Evolutionary conservation across 2,888 invertebrate genomes (phyloP), one percentile per base, ranked within the genome.

Genomic region (Erebia ligea): DNA sequence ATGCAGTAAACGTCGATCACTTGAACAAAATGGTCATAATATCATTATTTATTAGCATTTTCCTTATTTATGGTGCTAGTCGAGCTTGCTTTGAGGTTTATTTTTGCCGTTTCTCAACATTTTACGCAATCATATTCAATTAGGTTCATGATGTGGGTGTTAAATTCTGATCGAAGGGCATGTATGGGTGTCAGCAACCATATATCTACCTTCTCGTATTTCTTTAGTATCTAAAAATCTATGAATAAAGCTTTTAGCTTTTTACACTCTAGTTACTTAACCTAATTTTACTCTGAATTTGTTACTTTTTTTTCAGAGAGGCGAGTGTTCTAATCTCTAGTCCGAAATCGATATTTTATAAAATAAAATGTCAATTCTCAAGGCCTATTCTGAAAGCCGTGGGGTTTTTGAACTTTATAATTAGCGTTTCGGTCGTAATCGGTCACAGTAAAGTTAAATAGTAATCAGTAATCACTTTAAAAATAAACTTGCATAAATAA

Each of bases 1-100:
- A 64, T 64, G 11, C 64, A 50, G 10, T 48, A 63, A n/a, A 17
- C 34, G 64, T 52, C 64, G 25, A 25, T 64, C 52, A 34, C 8
- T 34, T 5, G 17, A 34, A 11, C 64, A 52, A 52, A 52, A 64
- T 52, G 11, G 64, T 10, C 50, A 15, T 63, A 50, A 11, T 45
- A 42, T 40, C 59, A 17, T 58, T 58, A 21, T 64, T 52, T 64
- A 52, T 52, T 17, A 50, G 34, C 64, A 64, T 64, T 64, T 64
- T 64, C 52, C 64, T 64, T 64, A 50, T 64, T 64, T 50, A 64
- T 64, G 64, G n/a, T 17, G 48, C 34, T 34, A 25, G 10, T 9
- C n/a, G 21, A n/a, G n/a, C 34, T 34, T 34, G 59, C 40, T 40
- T 42, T 4, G 1, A 40, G 2, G 40, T 40, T 42, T 58, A 25